A percentile compares a stretch with the other conserved stretches of the same genome.
Conservation (phyloP, 2,888 invertebrate species). For the Xestobium rufovillosum region DNA sequence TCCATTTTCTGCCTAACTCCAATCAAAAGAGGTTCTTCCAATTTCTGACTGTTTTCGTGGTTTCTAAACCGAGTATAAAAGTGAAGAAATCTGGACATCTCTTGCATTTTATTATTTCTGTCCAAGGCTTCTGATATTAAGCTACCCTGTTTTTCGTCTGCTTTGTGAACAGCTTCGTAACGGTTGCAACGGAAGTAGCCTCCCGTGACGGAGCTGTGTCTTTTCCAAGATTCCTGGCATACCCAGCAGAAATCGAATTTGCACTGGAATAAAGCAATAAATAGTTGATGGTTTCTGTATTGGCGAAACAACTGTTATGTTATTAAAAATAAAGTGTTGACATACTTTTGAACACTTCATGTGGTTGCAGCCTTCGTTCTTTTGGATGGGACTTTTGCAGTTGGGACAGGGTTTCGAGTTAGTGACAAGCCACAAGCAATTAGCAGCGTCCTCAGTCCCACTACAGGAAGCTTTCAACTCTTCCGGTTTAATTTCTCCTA, state of each 20-base stretch:
- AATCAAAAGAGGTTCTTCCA: slow-evolving; percentile 54
- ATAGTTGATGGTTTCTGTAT: background rate
- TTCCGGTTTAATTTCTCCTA: slow-evolving; percentile 57
- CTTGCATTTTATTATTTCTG: slow-evolving; percentile 51
- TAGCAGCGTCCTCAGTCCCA: slow-evolving; percentile 54
- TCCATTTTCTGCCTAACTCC: slow-evolving; percentile 56
- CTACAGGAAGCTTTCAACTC: slow-evolving; percentile 47
- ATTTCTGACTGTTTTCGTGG: slow-evolving; percentile 56
- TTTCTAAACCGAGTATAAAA: slow-evolving; percentile 58
- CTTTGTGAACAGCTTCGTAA: slow-evolving; percentile 56
- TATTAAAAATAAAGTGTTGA: too few relatives aligned
- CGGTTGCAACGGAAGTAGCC: slow-evolving; percentile 57
- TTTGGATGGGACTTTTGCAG: slow-evolving; percentile 63
- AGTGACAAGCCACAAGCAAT: slow-evolving; percentile 61
- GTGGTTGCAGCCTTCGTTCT: slow-evolving; percentile 66
- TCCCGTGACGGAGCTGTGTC: slow-evolving; percentile 60
- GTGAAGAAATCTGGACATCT: slow-evolving; percentile 57
- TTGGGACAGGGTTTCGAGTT: slow-evolving; percentile 65
- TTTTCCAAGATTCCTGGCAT: slow-evolving; percentile 63
- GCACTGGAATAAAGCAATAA: slow-evolving; percentile 48
- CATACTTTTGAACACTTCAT: slow-evolving; percentile 63
- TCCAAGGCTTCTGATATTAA: slow-evolving; percentile 53
- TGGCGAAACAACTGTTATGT: too few relatives aligned
- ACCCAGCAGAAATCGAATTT: slow-evolving; percentile 69
- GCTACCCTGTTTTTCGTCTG: slow-evolving; percentile 52